Evolutionary conservation across 2,888 invertebrate species (phyloP).

Genomic region (Cabera pusaria): DNA sequence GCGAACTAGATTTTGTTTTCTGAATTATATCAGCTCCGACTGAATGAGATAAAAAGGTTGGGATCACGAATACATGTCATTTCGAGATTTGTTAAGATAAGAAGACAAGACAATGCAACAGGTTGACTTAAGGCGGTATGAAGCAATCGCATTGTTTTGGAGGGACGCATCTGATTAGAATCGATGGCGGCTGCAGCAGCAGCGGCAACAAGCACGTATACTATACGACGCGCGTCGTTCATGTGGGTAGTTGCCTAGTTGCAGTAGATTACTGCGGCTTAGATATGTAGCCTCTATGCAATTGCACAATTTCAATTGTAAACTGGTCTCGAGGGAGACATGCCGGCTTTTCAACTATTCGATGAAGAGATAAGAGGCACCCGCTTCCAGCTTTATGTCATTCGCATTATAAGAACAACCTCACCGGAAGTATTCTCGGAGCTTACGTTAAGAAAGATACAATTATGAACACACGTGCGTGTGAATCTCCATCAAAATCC

Average conservation of each 20-base stretch:
- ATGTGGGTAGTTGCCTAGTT: slow-evolving; percentile 37
- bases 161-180: slow-evolving; percentile 50
- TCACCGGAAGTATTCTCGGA: slow-evolving; percentile 10
- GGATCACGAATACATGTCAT: slow-evolving; percentile 18
- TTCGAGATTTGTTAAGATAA: slow-evolving; percentile 30
- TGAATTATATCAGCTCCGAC: too few relatives aligned
- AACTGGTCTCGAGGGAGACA: slow-evolving; percentile 42
- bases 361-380: slow-evolving; percentile 45
- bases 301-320: slow-evolving; percentile 58
- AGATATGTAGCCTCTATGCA: slow-evolving; percentile 49
- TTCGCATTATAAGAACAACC: slow-evolving; percentile 26
- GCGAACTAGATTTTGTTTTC: too few relatives aligned
- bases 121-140: slow-evolving; percentile 43
- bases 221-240: slow-evolving; percentile 31
- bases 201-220: slow-evolving; percentile 42
- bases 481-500: slow-evolving; percentile 39
- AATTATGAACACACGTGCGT: slow-evolving; percentile 34
- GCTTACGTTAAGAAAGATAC: slow-evolving; percentile 19
- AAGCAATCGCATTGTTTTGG: slow-evolving; percentile 57
- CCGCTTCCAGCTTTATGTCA: slow-evolving; percentile 25
- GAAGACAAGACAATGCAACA: slow-evolving; percentile 42
- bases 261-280: slow-evolving; percentile 51
- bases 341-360: slow-evolving; percentile 46
- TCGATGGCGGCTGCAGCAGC: slow-evolving; percentile 43
- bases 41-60: too few relatives aligned